Conservation (phyloP, 2,888 invertebrate species). For the Hololepta plana region DNA sequence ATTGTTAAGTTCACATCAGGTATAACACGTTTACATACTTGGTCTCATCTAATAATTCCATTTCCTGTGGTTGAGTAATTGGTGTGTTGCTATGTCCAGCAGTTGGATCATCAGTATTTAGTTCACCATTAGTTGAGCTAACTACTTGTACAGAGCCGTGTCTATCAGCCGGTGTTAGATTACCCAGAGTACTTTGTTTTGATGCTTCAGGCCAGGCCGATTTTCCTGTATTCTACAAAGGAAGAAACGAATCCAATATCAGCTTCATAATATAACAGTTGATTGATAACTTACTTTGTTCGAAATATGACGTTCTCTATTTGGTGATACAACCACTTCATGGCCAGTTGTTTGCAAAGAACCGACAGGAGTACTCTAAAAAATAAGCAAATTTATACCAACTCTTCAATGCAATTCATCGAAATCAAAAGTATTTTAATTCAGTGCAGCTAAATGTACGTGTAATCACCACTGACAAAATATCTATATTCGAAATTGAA, state of each 20-base stretch:
- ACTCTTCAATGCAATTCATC: no score
- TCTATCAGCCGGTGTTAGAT: conserved; percentile 85
- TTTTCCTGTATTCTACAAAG: conserved; percentile 36
- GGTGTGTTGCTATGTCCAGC: conserved; percentile 96
- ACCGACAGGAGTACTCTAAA: conserved; percentile 83
- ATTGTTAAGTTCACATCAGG: no score
- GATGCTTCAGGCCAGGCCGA: conserved; percentile 76
- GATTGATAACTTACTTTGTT: conserved; percentile 46
- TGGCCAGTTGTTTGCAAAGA: conserved; percentile 83
- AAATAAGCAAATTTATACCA: conserved; percentile 14
- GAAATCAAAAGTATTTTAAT: no score
- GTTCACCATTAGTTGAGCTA: conserved; percentile 91
- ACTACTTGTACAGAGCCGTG: conserved; percentile 98
- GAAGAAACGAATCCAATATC: background rate
- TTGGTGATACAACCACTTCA: conserved; percentile 79
- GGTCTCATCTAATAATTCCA: conserved; percentile 93
- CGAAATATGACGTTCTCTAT: conserved; percentile 68
- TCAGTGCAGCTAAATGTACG: no score
- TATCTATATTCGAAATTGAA: no score
- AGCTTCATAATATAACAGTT: conserved; percentile 1
- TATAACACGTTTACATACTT: conserved; percentile 71
- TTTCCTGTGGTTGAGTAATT: conserved; percentile 81
- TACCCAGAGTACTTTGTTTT: conserved; percentile 64
- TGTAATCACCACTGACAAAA: no score
- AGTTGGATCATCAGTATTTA: conserved; percentile 88